Base-by-base conservation (phyloP, 2,888 invertebrate genomes). In the Leptopilina syphax region DNA sequence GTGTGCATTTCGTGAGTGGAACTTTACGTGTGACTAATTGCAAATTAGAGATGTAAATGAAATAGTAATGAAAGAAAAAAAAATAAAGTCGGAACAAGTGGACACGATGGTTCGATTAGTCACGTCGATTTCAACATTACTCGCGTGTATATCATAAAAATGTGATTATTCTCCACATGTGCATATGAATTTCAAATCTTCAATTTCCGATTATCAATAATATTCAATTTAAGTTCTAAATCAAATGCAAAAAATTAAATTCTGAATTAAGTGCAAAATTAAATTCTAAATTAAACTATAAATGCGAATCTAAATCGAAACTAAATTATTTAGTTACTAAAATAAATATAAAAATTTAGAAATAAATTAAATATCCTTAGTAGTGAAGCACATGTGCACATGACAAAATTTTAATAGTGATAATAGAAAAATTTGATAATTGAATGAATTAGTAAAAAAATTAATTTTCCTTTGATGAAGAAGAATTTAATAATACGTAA, bases 131-230 rank as follows among this genome's bases (percentile, higher is more conserved):
- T 65, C 60, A 10, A 41, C 68, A 41, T 41, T 44, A n/a, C 9
- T 63, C 1, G 9, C 18, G 24, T 66, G 78, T 79, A 78, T 60
- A 77, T n/a, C 34, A 78, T 27, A 34, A 68, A 34, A 18, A 18
- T 79, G 78, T 76, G 77, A 63, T 63, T 47, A 79, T 77, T 77
- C 77, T 68, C 44, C 60, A 81, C 79, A 78, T 77, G 78, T 50
- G 50, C 9, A 50, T 50, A 9, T 12, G 9, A 44, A 44, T 50
- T 10, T 50, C 9, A 47, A 47, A 47, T 47, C 1, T 50, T 50
- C 50, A 10, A 50, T 50, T 50, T 50, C 8, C 9, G 12, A 50
- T 3, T 50, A 50, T 50, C 9, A 50, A 50, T 50, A 50, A 50
- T 12, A 63, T 18, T n/a, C 18, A 3, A 63, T 9, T 34, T 4